phyloP scores from a whole-genome alignment of 2,113 vertebrate genomes.

The Phyllostomus hastatus region DNA sequence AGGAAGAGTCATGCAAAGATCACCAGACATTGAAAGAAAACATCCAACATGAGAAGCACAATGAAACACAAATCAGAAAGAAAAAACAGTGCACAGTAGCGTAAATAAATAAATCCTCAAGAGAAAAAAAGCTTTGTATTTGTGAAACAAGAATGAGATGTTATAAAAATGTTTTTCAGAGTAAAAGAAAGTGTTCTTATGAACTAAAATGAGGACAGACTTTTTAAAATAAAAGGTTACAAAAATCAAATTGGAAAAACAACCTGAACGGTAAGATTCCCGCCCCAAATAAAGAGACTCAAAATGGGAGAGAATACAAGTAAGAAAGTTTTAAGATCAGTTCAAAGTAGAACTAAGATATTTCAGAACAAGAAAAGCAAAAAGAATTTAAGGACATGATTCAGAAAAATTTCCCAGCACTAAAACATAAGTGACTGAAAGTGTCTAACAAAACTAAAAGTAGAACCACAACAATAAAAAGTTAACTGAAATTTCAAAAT shows the following conservation, averaged over 20 bases:
- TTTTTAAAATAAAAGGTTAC: neutral
- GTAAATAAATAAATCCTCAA: neutral
- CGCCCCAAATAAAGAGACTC: neutral
- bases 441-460: neutral
- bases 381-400: neutral
- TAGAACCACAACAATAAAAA: neutral
- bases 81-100: neutral
- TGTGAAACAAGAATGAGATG: neutral
- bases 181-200: neutral
- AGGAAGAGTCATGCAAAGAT: neutral
- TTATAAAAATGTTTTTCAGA: neutral
- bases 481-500: conserved; percentile 31
- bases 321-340: neutral
- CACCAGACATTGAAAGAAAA: neutral
- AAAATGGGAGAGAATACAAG: neutral
- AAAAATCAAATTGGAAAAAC: neutral
- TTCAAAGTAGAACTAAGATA: neutral
- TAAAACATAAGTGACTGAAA: neutral
- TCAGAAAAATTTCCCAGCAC: conserved; percentile 17
- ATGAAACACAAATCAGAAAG: neutral
- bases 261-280: neutral
- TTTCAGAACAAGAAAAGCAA: neutral
- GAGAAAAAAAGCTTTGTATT: neutral
- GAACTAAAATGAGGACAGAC: neutral
- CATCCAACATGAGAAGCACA: neutral